Conservation (phyloP, 2,797 vertebrate genomes). For the Cercopithecus hamlyni region DNA sequence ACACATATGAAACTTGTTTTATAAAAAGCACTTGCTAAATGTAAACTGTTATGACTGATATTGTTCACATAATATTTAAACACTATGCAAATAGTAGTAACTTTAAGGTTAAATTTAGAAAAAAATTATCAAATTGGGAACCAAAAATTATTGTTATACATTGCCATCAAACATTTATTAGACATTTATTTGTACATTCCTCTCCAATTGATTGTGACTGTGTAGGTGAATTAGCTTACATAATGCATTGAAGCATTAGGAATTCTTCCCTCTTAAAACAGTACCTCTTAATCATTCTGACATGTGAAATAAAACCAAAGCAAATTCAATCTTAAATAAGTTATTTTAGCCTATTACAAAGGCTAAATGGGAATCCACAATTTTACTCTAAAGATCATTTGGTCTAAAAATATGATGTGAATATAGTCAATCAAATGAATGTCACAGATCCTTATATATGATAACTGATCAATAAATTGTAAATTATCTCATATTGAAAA, state of each 20-base stretch:
- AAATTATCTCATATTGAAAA: slow-evolving; percentile 27
- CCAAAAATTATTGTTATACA: slow-evolving; percentile 26
- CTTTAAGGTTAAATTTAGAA: slow-evolving; percentile 43
- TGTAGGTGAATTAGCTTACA: slow-evolving; percentile 56
- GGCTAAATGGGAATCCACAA: not conserved
- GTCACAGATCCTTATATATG: not conserved
- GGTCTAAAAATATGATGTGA: not conserved
- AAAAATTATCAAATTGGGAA: slow-evolving; percentile 25
- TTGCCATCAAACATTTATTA: slow-evolving; percentile 53
- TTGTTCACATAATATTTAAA: not conserved
- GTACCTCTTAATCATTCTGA: slow-evolving; percentile 50
- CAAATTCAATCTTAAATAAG: slow-evolving; percentile 45
- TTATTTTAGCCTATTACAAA: slow-evolving; percentile 35
- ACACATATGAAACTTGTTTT: not conserved
- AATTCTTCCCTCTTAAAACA: slow-evolving; percentile 35
- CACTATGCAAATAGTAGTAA: not conserved
- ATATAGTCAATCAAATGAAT: not conserved
- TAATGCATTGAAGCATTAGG: slow-evolving; percentile 42
- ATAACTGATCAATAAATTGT: not conserved
- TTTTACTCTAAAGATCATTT: slow-evolving; percentile 18
- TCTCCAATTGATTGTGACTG: slow-evolving; percentile 53
- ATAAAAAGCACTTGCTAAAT: not conserved
- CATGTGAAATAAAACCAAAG: slow-evolving; percentile 29
- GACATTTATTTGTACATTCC: slow-evolving; percentile 47
- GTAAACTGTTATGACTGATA: not conserved